A percentile compares a stretch with the other conserved stretches of the same genome.
These are phyloP conservation scores for Fragum sueziense DNA, from an alignment of 2,888 invertebrate genomes.

Conservation along the genomic window DNA sequence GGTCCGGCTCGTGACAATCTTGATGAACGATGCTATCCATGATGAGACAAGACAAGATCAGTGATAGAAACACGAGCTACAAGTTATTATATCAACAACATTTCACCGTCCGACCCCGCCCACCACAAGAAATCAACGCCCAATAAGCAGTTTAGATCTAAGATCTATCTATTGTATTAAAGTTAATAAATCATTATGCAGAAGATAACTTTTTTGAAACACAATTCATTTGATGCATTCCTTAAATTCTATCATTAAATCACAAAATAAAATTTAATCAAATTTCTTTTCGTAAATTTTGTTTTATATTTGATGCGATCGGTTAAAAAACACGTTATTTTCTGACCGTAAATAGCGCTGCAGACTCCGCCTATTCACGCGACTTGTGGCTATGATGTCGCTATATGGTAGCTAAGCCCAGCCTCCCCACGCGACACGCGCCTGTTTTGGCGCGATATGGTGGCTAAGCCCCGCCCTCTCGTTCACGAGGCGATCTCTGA, in stretches of 20 bases:
- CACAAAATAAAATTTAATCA: neutral
- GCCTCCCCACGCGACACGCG: constrained; percentile 19
- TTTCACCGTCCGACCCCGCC: neutral
- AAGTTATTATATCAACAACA: constrained; percentile 21
- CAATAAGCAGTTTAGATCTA: too few relatives aligned
- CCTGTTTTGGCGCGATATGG: constrained; percentile 11
- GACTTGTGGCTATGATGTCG: too few relatives aligned
- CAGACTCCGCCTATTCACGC: too few relatives aligned
- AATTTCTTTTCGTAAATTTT: neutral
- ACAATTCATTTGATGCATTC: neutral
- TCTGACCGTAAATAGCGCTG: too few relatives aligned
- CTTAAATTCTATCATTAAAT: neutral
- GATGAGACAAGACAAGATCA: neutral
- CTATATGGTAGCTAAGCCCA: too few relatives aligned
- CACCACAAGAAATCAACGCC: neutral
- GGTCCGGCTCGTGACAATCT: constrained; percentile 24
- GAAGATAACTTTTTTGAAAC: too few relatives aligned
- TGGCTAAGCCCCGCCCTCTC: constrained; percentile 35
- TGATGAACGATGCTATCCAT: constrained; percentile 23
- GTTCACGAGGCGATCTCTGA: constrained; percentile 46
- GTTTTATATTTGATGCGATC: neutral
- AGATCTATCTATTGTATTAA: too few relatives aligned
- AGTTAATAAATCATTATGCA: too few relatives aligned
- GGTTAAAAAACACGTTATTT: neutral
- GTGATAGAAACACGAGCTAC: neutral